Conservation (phyloP, 2,113 vertebrate species). For the Callipepla californica region DNA sequence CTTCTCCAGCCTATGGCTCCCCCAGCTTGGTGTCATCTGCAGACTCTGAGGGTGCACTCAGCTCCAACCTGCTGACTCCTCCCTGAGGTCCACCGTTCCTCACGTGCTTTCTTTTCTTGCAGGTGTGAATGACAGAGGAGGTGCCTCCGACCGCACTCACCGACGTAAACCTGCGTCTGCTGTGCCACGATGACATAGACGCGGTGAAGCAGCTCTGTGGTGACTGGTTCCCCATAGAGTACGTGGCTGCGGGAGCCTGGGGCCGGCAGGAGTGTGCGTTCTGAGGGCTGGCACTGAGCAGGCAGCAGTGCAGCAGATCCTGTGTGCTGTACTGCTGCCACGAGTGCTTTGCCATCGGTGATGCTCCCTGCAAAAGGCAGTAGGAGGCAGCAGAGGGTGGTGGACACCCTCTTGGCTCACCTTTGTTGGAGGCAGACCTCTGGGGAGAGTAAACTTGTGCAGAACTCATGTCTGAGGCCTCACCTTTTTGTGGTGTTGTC, state of each 20-base stretch:
- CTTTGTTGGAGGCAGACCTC: neutral
- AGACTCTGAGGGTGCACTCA: neutral
- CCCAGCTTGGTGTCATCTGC: no score
- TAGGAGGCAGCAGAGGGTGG: neutral
- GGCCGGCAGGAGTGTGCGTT: no score
- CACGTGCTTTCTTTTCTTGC: neutral
- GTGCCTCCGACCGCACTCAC: conserved; percentile 91
- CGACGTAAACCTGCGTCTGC: conserved; percentile 95
- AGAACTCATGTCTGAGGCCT: neutral
- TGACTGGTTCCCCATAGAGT: conserved; percentile 99
- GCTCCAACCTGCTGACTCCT: no score
- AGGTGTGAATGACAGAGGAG: conserved; percentile 99
- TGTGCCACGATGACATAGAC: conserved; percentile 99
- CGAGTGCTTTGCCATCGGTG: neutral
- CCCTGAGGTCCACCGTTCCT: accelerated
- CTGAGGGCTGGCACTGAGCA: neutral
- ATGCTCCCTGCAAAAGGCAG: neutral
- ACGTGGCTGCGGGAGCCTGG: conserved; percentile 49
- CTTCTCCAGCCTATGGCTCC: no score
- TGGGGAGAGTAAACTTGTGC: neutral
- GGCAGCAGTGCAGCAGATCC: neutral
- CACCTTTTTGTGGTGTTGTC: neutral
- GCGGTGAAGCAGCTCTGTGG: conserved; percentile 95
- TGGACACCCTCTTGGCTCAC: neutral
- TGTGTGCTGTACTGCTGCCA: neutral